These are phyloP conservation scores for Patella pellucida DNA, from an alignment of 2,888 invertebrate genomes.

Conservation along the genomic window DNA sequence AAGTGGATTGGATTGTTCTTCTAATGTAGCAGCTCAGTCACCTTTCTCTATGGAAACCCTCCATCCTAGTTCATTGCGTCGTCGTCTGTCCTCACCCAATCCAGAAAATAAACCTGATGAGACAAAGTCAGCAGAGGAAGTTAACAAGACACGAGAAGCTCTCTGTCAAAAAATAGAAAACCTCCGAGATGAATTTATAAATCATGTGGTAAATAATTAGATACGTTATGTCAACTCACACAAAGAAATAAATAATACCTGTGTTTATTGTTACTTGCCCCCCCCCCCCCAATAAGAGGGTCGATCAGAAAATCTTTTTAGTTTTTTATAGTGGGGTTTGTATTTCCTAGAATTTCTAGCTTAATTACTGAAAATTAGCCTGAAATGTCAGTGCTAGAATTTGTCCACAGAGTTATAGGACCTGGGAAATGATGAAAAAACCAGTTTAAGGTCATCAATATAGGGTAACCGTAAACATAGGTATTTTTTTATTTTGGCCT, in stretches of 20 bases:
- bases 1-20: slow-evolving; percentile 62
- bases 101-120: slow-evolving; percentile 48
- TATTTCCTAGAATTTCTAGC: no score
- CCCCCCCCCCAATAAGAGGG: no score
- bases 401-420: no score
- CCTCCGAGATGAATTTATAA: slow-evolving; percentile 43
- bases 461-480: not conserved
- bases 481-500: no score
- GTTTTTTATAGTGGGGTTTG: not conserved
- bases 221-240: no score
- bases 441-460: not conserved
- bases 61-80: slow-evolving; percentile 77
- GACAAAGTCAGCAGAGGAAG: slow-evolving; percentile 61
- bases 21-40: slow-evolving; percentile 55
- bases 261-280: no score
- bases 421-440: not conserved
- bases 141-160: slow-evolving; percentile 73
- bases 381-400: no score
- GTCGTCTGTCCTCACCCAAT: slow-evolving; percentile 75
- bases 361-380: not conserved
- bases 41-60: slow-evolving; percentile 74
- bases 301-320: no score
- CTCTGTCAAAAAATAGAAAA: slow-evolving; percentile 76
- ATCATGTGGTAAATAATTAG: slow-evolving; percentile 43
- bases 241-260: no score